Evolutionary conservation across 2,888 invertebrate species (phyloP).

Genomic region (Antitype chi): DNA sequence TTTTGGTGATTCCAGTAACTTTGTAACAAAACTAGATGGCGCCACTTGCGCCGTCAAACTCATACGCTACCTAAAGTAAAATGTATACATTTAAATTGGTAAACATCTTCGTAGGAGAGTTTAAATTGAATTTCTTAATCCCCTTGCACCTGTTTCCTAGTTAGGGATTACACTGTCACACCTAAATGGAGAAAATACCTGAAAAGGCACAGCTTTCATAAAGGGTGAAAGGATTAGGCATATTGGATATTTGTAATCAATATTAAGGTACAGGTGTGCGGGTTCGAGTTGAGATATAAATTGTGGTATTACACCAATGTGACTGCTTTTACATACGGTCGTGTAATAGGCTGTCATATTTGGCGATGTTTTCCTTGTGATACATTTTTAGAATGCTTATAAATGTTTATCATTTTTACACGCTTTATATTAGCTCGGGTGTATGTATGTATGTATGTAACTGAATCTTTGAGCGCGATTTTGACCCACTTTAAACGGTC

Average conservation of each 20-base stretch:
- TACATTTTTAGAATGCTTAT: not conserved
- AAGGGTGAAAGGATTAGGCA: slow-evolving; percentile 20
- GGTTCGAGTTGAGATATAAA: slow-evolving; percentile 21
- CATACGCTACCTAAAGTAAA: not conserved
- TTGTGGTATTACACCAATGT: slow-evolving; percentile 22
- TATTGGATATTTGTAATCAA: slow-evolving; percentile 31
- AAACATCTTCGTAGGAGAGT: not conserved
- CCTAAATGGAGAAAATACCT: slow-evolving; percentile 16
- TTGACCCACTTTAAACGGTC: no score
- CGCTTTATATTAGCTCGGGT: no score
- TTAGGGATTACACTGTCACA: slow-evolving; percentile 9
- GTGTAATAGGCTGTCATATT: slow-evolving; percentile 9
- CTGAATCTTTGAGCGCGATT: no score
- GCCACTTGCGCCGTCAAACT: not conserved
- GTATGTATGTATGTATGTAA: no score
- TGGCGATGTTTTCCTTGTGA: slow-evolving; percentile 2
- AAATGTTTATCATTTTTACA: no score
- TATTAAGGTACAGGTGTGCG: slow-evolving; percentile 38
- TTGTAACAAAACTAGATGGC: no score
- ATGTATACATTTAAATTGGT: not conserved
- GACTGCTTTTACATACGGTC: not conserved
- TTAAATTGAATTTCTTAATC: not conserved
- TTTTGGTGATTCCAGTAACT: no score
- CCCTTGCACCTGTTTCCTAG: slow-evolving; percentile 15
- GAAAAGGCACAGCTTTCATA: not conserved